Conservation (phyloP, 2,113 vertebrate genomes). For the Etheostoma spectabile region DNA sequence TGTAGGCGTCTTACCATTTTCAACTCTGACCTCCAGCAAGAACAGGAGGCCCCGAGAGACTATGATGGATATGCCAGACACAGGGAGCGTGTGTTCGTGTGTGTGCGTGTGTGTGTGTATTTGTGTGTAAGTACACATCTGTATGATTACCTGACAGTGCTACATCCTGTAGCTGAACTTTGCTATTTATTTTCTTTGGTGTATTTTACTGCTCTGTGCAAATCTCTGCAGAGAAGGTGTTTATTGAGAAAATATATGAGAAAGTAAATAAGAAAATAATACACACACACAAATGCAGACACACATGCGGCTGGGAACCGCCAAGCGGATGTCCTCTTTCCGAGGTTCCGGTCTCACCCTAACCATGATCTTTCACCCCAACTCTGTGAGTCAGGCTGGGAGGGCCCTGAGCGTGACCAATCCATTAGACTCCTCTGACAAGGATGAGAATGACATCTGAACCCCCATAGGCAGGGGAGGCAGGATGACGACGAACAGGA, state of each 20-base stretch:
- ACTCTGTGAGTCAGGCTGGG: slow-evolving; percentile 75
- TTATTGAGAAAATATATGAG: slow-evolving; percentile 76
- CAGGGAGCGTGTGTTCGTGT: slow-evolving; percentile 24
- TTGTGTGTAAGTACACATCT: slow-evolving; percentile 34
- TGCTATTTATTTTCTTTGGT: slow-evolving; percentile 74
- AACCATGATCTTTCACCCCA: slow-evolving; percentile 61
- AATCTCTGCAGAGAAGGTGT: slow-evolving; percentile 52
- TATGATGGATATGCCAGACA: slow-evolving; percentile 78
- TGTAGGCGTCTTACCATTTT: slow-evolving; percentile 52
- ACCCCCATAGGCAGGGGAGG: slow-evolving; percentile 72
- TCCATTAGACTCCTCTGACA: slow-evolving; percentile 83
- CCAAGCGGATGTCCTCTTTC: slow-evolving; percentile 66
- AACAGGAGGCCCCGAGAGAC: slow-evolving; percentile 63
- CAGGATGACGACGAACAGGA: slow-evolving; percentile 53
- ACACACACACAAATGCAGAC: slow-evolving; percentile 31
- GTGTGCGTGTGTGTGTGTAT: slow-evolving; percentile 31
- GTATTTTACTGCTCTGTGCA: slow-evolving; percentile 73
- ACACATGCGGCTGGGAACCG: slow-evolving; percentile 53
- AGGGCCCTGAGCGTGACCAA: slow-evolving; percentile 76
- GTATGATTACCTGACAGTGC: slow-evolving; percentile 69
- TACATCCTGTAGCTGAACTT: slow-evolving; percentile 69
- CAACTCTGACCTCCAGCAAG: slow-evolving; percentile 70
- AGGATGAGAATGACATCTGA: slow-evolving; percentile 85
- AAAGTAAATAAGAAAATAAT: slow-evolving; percentile 1
- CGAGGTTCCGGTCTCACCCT: slow-evolving; percentile 67